Evolutionary conservation across 2,797 vertebrate genomes (phyloP), one percentile per base, ranked within the genome.

Genomic region (Cetoscarus ocellatus): DNA sequence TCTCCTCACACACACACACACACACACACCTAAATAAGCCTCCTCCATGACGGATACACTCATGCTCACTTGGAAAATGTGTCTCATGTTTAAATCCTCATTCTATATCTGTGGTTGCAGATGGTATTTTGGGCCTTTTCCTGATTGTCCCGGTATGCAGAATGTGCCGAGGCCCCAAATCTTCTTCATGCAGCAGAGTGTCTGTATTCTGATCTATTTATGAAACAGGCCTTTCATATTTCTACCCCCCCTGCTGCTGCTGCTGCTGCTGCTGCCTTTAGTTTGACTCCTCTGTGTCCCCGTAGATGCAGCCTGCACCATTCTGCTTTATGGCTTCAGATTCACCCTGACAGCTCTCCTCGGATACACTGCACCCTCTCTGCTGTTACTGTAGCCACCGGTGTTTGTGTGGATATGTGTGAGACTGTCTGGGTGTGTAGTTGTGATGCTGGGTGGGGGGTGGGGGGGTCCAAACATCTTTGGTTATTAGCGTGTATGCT

Each of bases 151-250:
- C 70, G 84, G 81, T 42, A 75, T 87, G 82, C 64, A 77, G 53
- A 70, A 50, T 51, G 48, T 55, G 11, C 51, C 1, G 27, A 67
- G 70, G 66, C 77, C 74, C 27, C 48, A 72, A 44, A 84, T 75
- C 73, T 53, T 82, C 80, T 62, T 64, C 67, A 61, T 27, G 62
- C 70, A 71, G 66, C 68, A 58, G 34, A 60, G 42, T 53, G 57
- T 76, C 64, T 73, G 45, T 73, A 43, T 54, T 79, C 73, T 79
- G 77, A 54, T 84, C 85, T 87, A 86, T 90, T 90, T 90, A 54
- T 88, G 83, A 78, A 70, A 52, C 76, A 55, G 27, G 60, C 73
- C 74, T 83, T 87, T 86, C 75, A 80, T 70, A 50, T 67, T 60
- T 60, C 36, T 50, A 7, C 45, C 45, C 64, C 45, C 39, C 66